phyloP scores from a whole-genome alignment of 2,888 invertebrate genomes.

The Plutella xylostella region DNA sequence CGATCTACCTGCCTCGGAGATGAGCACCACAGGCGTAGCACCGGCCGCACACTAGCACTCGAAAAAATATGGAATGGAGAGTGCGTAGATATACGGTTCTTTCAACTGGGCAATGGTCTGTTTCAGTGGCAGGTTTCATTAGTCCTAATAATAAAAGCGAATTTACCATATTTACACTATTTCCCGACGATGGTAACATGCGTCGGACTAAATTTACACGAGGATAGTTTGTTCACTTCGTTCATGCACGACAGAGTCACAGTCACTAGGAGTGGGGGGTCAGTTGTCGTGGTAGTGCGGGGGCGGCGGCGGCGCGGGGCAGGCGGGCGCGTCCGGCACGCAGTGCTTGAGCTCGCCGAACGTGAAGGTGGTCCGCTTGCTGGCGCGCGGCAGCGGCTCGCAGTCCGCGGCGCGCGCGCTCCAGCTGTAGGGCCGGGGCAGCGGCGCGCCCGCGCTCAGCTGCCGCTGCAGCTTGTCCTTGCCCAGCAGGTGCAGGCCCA shows the following conservation, averaged over 20 bases:
- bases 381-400: constrained; percentile 24
- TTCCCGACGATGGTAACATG: constrained; percentile 31
- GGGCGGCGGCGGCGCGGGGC: constrained; percentile 33
- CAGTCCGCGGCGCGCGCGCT: constrained; percentile 42
- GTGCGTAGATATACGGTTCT: too few species aligned
- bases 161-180: constrained; percentile 64
- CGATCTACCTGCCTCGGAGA: too few species aligned
- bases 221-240: constrained; percentile 36
- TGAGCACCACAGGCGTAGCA: too few species aligned
- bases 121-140: constrained; percentile 60
- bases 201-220: constrained; percentile 44
- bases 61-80: too few species aligned
- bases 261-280: too few species aligned
- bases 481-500: constrained; percentile 51
- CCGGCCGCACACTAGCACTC: too few species aligned
- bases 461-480: constrained; percentile 53
- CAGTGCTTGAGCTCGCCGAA: constrained; percentile 62
- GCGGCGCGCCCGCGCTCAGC: constrained; percentile 58
- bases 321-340: constrained; percentile 38
- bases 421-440: constrained; percentile 46
- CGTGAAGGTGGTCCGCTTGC: constrained; percentile 37
- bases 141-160: constrained; percentile 58
- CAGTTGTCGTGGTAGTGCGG: too few species aligned
- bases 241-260: too few species aligned
- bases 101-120: constrained; percentile 61